Evolutionary conservation across 2,797 vertebrate species (phyloP).

Genomic region (Cirrhinus mrigala): DNA sequence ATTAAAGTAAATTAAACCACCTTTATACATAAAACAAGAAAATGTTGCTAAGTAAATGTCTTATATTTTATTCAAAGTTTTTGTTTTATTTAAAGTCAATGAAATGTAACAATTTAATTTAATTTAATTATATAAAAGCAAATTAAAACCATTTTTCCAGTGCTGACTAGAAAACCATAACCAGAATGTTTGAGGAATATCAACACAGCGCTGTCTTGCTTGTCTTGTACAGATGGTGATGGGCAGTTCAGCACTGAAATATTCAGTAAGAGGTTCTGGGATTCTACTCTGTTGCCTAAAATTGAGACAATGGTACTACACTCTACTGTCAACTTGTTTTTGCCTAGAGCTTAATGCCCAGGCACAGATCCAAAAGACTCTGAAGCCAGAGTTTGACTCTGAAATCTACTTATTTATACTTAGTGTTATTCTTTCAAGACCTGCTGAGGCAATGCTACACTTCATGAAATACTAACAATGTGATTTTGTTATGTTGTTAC

Average conservation of each 20-base stretch:
- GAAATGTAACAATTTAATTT: too few relatives aligned
- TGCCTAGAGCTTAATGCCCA: constrained; percentile 13
- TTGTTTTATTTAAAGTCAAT: too few relatives aligned
- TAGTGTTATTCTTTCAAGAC: background rate
- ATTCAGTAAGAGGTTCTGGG: background rate
- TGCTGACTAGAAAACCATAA: background rate
- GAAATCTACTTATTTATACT: background rate
- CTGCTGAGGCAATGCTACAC: background rate
- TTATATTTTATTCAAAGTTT: too few relatives aligned
- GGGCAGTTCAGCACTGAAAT: constrained; percentile 13
- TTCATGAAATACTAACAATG: background rate
- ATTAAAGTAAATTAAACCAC: too few relatives aligned
- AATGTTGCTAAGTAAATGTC: too few relatives aligned
- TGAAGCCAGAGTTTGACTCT: background rate
- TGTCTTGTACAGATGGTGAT: constrained; percentile 10
- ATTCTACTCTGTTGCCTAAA: background rate
- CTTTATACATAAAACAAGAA: too few relatives aligned
- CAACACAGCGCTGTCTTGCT: background rate
- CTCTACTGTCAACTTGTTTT: background rate
- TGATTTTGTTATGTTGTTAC: background rate
- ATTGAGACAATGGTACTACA: background rate
- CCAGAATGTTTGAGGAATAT: background rate
- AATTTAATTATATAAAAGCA: too few relatives aligned
- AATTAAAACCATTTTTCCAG: background rate
- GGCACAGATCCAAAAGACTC: background rate